A percentile compares a stretch with the other conserved stretches of the same genome.
Evolutionary conservation across 2,888 invertebrate genomes (phyloP).

Genomic region (Disparrhopalites patrizii): DNA sequence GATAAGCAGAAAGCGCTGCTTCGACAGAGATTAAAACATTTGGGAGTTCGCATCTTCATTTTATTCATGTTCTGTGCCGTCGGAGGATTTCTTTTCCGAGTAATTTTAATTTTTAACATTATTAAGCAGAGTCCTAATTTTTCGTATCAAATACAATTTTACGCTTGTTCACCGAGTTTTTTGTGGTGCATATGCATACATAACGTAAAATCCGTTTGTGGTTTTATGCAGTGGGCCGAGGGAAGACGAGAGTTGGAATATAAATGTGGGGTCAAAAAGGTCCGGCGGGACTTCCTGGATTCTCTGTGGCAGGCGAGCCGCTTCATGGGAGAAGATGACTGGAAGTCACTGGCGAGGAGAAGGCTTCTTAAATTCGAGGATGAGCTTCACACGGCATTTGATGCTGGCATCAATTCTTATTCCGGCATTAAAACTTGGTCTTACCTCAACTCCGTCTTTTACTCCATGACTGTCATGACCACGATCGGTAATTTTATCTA

Average conservation of each 20-base stretch:
- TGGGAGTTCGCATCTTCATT: constrained; percentile 41
- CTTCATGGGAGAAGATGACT: constrained; percentile 78
- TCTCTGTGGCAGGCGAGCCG: constrained; percentile 73
- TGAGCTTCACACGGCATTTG: constrained; percentile 76
- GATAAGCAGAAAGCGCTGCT: constrained; percentile 34
- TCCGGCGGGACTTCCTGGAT: constrained; percentile 75
- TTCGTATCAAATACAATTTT: too few species aligned
- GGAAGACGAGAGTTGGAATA: constrained; percentile 79
- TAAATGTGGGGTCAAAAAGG: constrained; percentile 81
- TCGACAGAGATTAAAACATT: constrained; percentile 34
- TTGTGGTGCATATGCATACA: too few species aligned
- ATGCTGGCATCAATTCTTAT: constrained; percentile 76
- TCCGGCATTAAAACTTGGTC: constrained; percentile 83
- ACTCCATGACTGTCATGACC: constrained; percentile 79
- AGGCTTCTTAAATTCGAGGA: constrained; percentile 80
- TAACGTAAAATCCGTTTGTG: too few species aligned
- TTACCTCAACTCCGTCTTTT: constrained; percentile 80
- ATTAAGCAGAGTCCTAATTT: too few species aligned
- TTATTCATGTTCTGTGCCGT: constrained; percentile 41
- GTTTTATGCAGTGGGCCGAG: constrained; percentile 63
- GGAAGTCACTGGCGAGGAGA: constrained; percentile 78
- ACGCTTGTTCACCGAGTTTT: too few species aligned
- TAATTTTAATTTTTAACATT: constrained; percentile 16
- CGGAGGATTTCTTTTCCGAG: constrained; percentile 47
- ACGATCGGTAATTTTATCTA: constrained; percentile 86